Percentiles rank a stretch among this genome's conserved stretches.
Evolutionary conservation across 2,113 vertebrate species (phyloP).

Genomic region (Lepisosteus osseus): DNA sequence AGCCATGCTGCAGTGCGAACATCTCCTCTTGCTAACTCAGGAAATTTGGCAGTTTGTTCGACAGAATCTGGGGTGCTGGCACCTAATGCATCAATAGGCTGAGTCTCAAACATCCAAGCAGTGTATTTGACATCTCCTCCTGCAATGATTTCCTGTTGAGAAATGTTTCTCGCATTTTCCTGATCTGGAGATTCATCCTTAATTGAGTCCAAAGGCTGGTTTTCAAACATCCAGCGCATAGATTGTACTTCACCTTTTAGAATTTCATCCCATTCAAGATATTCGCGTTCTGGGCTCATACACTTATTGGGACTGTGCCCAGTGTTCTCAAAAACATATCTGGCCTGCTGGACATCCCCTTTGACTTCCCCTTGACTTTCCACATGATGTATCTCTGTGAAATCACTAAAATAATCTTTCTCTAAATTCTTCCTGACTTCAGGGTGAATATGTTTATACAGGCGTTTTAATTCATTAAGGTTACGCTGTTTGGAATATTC

Average conservation of each 20-base stretch:
- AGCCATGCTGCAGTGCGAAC: slow-evolving; percentile 66
- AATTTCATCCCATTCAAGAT: slow-evolving; percentile 75
- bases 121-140: slow-evolving; percentile 75
- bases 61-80: slow-evolving; percentile 36
- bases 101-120: slow-evolving; percentile 84
- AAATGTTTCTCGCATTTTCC: slow-evolving; percentile 50
- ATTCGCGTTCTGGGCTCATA: slow-evolving; percentile 66
- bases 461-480: slow-evolving; percentile 72
- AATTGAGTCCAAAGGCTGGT: slow-evolving; percentile 74
- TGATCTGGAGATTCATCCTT: slow-evolving; percentile 62
- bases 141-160: slow-evolving; percentile 71
- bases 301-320: slow-evolving; percentile 54
- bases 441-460: slow-evolving; percentile 79
- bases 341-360: slow-evolving; percentile 66
- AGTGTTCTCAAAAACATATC: slow-evolving; percentile 68
- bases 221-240: slow-evolving; percentile 80
- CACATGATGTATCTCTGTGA: slow-evolving; percentile 51
- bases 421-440: slow-evolving; percentile 78
- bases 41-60: slow-evolving; percentile 60
- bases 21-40: slow-evolving; percentile 70
- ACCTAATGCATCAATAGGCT: slow-evolving; percentile 63
- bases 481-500: slow-evolving; percentile 73
- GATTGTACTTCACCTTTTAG: slow-evolving; percentile 78
- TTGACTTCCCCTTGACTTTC: slow-evolving; percentile 46
- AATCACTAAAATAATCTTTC: slow-evolving; percentile 68